phyloP scores from a whole-genome alignment of 2,113 vertebrate species.

The Dicentrarchus labrax region DNA sequence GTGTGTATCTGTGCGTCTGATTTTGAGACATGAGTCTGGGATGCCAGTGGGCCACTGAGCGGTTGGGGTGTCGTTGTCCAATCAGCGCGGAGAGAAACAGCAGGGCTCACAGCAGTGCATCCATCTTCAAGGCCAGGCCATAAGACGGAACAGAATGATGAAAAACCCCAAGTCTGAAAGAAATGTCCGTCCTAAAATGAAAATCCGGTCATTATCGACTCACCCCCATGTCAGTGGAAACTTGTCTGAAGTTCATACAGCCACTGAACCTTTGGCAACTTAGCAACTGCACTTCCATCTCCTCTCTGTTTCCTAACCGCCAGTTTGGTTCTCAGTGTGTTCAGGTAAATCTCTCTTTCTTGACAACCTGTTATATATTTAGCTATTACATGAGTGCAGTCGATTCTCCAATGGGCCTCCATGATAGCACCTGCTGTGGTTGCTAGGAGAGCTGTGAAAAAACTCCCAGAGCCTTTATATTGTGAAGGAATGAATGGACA shows the following conservation, averaged over 20 bases:
- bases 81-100: conserved; percentile 65
- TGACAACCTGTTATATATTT: conserved; percentile 47
- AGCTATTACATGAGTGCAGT: conserved; percentile 22
- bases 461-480: conserved; percentile 31
- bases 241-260: conserved; percentile 25
- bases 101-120: conserved; percentile 69
- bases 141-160: conserved; percentile 59
- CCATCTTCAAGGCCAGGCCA: conserved; percentile 63
- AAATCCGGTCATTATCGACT: conserved; percentile 63
- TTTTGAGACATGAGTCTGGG: conserved; percentile 39
- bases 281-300: neutral
- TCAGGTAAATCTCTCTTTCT: conserved; percentile 31
- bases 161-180: conserved; percentile 61
- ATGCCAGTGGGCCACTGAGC: conserved; percentile 46
- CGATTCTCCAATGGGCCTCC: conserved; percentile 30
- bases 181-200: conserved; percentile 37
- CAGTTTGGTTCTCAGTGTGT: neutral
- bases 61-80: conserved; percentile 52
- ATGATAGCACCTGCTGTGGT: conserved; percentile 37
- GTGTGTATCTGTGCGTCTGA: conserved; percentile 9
- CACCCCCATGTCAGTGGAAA: conserved; percentile 37
- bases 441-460: conserved; percentile 46
- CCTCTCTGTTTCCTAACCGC: neutral
- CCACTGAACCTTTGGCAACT: conserved; percentile 15
- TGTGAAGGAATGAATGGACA: conserved; percentile 38